Evolutionary conservation across 2,888 invertebrate genomes (phyloP).

Genomic region (Nephrotoma appendiculata): DNA sequence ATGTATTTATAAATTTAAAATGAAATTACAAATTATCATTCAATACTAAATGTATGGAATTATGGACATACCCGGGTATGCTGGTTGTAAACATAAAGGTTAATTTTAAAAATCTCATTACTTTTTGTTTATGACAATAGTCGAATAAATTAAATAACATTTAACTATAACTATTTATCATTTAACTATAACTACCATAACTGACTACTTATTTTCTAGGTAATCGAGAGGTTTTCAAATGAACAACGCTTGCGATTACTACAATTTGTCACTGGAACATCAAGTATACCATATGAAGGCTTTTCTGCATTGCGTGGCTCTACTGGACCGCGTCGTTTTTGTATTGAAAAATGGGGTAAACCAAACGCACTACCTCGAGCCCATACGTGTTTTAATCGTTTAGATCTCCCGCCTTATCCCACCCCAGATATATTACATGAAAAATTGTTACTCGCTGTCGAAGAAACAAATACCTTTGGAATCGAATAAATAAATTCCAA

Average conservation of each 20-base stretch:
- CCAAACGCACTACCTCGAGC: conserved; percentile 87
- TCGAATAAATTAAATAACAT: too few species aligned
- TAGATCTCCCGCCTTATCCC: conserved; percentile 93
- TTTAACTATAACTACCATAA: too few species aligned
- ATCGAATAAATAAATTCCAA: conserved; percentile 53
- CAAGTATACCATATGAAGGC: conserved; percentile 95
- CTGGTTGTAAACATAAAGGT: too few species aligned
- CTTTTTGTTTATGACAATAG: too few species aligned
- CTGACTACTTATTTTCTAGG: conserved; percentile 21
- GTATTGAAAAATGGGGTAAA: conserved; percentile 95
- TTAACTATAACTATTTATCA: too few species aligned
- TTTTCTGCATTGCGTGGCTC: conserved; percentile 90
- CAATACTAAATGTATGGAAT: too few species aligned
- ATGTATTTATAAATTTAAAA: too few species aligned
- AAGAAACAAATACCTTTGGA: conserved; percentile 92
- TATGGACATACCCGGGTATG: too few species aligned
- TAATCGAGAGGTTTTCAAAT: conserved; percentile 88
- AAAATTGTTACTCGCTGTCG: conserved; percentile 82
- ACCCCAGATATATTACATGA: conserved; percentile 82
- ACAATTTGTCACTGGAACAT: conserved; percentile 96
- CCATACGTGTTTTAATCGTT: conserved; percentile 93
- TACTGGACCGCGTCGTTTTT: conserved; percentile 89
- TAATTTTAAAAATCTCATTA: too few species aligned
- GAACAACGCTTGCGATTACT: conserved; percentile 83
- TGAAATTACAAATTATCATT: too few species aligned